Percentiles rank a stretch among this genome's conserved stretches.
Conservation (phyloP, 2,797 vertebrate genomes). For the Hozukius guyotensis region DNA sequence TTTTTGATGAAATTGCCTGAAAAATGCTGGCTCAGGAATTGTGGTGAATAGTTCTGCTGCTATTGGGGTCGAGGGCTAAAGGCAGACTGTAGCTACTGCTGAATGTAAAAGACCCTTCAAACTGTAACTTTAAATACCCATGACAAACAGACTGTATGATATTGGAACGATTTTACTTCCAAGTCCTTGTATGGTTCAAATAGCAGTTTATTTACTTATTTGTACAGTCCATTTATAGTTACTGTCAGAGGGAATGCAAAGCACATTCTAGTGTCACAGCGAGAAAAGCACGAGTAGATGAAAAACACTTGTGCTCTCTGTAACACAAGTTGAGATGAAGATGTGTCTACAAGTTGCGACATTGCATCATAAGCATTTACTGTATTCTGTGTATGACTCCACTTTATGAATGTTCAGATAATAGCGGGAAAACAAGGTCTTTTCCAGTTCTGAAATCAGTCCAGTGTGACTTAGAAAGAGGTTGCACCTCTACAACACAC, state of each 20-base stretch:
- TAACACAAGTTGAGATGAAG: background rate
- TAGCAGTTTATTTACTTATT: background rate
- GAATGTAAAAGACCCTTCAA: slow-evolving; percentile 30
- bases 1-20: slow-evolving; percentile 65
- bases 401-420: background rate
- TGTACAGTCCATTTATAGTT: background rate
- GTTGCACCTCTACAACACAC: background rate
- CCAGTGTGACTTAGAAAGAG: background rate
- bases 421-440: background rate
- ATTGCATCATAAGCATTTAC: background rate
- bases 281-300: background rate
- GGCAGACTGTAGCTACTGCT: slow-evolving; percentile 25
- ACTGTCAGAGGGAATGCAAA: background rate
- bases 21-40: slow-evolving; percentile 67
- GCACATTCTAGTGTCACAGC: background rate
- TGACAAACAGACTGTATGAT: background rate
- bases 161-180: background rate
- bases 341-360: background rate
- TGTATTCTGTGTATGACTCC: background rate
- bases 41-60: slow-evolving; percentile 38
- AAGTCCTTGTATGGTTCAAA: background rate
- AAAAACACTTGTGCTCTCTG: background rate
- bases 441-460: background rate
- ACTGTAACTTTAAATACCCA: background rate
- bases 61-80: slow-evolving; percentile 30